Conservation (phyloP, 2,888 invertebrate species). For the Hirtodrosophila confusa region DNA sequence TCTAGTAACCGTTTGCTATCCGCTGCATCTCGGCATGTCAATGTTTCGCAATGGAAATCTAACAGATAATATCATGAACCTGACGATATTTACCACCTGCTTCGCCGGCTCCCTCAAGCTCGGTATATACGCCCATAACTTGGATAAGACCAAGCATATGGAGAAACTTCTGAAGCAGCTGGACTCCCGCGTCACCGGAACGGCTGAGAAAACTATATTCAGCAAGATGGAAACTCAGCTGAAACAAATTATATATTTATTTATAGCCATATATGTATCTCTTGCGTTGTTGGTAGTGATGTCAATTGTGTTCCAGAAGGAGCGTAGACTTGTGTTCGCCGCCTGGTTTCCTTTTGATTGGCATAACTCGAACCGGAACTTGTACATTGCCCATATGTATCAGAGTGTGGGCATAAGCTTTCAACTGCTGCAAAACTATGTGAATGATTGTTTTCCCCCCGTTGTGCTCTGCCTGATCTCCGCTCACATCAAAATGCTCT, state of each 20-base stretch:
- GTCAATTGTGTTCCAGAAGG: slow-evolving; percentile 51
- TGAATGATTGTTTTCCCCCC: slow-evolving; percentile 68
- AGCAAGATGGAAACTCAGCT: slow-evolving; percentile 39
- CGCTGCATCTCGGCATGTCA: slow-evolving; percentile 65
- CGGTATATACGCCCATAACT: slow-evolving; percentile 52
- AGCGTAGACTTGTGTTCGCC: slow-evolving; percentile 65
- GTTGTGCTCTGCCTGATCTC: slow-evolving; percentile 66
- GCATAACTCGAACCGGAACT: slow-evolving; percentile 54
- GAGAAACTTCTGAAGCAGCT: slow-evolving; percentile 57
- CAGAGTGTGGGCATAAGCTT: slow-evolving; percentile 63
- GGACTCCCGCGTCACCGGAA: slow-evolving; percentile 53
- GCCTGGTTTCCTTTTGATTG: slow-evolving; percentile 78
- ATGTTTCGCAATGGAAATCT: slow-evolving; percentile 50
- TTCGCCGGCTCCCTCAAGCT: slow-evolving; percentile 60
- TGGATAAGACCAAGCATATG: slow-evolving; percentile 48
- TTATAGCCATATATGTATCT: slow-evolving; percentile 54
- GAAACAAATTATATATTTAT: slow-evolving; percentile 40
- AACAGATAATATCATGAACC: slow-evolving; percentile 64
- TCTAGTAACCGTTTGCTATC: slow-evolving; percentile 65
- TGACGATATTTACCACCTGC: slow-evolving; percentile 55
- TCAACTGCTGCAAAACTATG: slow-evolving; percentile 60
- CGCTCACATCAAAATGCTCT: slow-evolving; percentile 64
- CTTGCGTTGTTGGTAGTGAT: slow-evolving; percentile 58
- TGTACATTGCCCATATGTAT: slow-evolving; percentile 59
- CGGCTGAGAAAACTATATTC: slow-evolving; percentile 49